These are phyloP conservation scores for Fabriciana adippe DNA, from an alignment of 2,888 invertebrate species.

Conservation along the genomic window DNA sequence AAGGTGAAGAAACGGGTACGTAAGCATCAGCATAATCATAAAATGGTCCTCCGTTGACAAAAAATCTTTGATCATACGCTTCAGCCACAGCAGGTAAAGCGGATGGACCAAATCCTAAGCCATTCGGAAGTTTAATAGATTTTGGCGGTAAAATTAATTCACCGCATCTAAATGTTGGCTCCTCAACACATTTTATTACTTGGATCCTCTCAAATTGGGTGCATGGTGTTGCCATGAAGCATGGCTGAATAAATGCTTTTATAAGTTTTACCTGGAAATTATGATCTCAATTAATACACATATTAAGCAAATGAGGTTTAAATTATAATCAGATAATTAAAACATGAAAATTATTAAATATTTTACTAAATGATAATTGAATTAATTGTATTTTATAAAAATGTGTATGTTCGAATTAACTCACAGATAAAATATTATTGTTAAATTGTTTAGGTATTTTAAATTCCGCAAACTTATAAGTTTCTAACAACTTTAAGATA, in stretches of 20 bases:
- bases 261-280: background rate
- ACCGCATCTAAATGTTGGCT: background rate
- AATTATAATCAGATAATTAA: no score
- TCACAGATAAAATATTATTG: no score
- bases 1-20: slow-evolving; percentile 31
- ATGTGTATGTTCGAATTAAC: no score
- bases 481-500: no score
- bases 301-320: no score
- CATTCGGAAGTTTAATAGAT: slow-evolving; percentile 35
- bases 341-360: no score
- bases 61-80: slow-evolving; percentile 32
- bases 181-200: slow-evolving; percentile 6
- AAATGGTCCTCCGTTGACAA: slow-evolving; percentile 3
- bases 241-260: background rate
- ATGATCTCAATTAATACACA: background rate
- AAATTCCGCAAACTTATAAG: no score
- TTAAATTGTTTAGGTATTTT: no score
- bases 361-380: no score
- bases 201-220: slow-evolving; percentile 7
- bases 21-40: slow-evolving; percentile 25
- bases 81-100: slow-evolving; percentile 34
- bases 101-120: slow-evolving; percentile 36
- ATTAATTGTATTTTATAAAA: no score
- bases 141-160: slow-evolving; percentile 36
- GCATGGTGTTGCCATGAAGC: background rate